Evolutionary conservation across 2,888 invertebrate genomes (phyloP), one percentile per base, ranked within the genome.

Genomic region (Labia minor): DNA sequence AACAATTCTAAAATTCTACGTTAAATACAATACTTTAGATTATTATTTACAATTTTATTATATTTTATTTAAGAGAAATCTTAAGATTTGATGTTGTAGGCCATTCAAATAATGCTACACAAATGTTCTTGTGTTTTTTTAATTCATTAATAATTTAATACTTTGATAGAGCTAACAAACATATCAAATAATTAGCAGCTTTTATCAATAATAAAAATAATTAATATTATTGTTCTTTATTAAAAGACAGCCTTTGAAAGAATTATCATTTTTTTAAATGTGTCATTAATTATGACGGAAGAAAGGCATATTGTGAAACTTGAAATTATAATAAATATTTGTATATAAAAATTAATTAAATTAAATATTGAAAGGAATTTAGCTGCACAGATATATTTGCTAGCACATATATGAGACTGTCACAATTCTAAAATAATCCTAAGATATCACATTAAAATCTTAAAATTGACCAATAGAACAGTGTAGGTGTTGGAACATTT

Each of bases 371-470:
- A 49, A 16, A 10, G 49, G 8, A 16, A 6, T 26, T 26, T 49
- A 14, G 16, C 49, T 49, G 49, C 49, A 16, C 2, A 49, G 49
- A 49, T 49, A 49, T 49, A 49, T 49, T 14, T 49, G 49, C n/a
- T 49, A 49, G 49, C 49, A 49, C 49, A 49, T 3, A 49, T 11
- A 49, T 11, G 49, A 49, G 49, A 49, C 49, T n/a, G 49, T 8
- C 49, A 49, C 49, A 49, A n/a, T 49, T 49, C 16, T 16, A n/a
- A 49, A 49, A 14, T 14, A 2, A 49, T 14, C 14, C 49, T 49
- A 49, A n/a, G 26, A 26, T 49, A 49, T 49, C 49, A 49, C 49
- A 49, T 49, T 49, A 49, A 49, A 49, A 49, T 49, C 49, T 49
- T 49, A 49, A 49, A 49, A 49, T 49, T 49, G 49, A 49, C 49